Evolutionary conservation across 2,888 invertebrate species (phyloP).

Genomic region (Adelphocoris suturalis): DNA sequence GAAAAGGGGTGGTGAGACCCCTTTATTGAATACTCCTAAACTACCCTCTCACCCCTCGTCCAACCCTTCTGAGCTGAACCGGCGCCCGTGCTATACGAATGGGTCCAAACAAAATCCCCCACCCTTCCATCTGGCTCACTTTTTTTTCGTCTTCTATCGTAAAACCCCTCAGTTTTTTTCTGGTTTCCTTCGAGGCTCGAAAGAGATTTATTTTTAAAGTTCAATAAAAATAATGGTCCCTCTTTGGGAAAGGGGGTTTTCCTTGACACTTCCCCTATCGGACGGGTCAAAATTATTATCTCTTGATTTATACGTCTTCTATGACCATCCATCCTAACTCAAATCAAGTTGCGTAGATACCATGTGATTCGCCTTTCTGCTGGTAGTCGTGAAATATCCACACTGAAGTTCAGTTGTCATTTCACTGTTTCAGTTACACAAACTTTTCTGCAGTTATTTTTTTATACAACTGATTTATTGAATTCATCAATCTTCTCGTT

Average conservation of each 20-base stretch:
- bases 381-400: not conserved
- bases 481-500: no score
- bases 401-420: not conserved
- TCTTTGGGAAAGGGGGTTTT: slow-evolving; percentile 44
- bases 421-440: not conserved
- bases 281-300: slow-evolving; percentile 61
- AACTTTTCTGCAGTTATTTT: not conserved
- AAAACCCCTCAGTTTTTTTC: not conserved
- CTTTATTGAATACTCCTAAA: slow-evolving; percentile 54
- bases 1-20: slow-evolving; percentile 47
- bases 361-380: not conserved
- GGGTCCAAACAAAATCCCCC: slow-evolving; percentile 36
- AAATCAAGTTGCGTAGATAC: not conserved
- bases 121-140: slow-evolving; percentile 10
- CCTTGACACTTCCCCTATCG: slow-evolving; percentile 62
- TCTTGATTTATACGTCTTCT: slow-evolving; percentile 46
- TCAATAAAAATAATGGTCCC: slow-evolving; percentile 64
- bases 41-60: slow-evolving; percentile 22
- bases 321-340: slow-evolving; percentile 13
- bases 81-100: slow-evolving; percentile 33
- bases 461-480: no score
- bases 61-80: slow-evolving; percentile 24
- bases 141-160: slow-evolving; percentile 9
- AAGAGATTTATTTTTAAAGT: slow-evolving; percentile 61
- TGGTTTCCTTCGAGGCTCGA: slow-evolving; percentile 28